phyloP scores from a whole-genome alignment of 2,888 invertebrate genomes.

The Clivina fossor region DNA sequence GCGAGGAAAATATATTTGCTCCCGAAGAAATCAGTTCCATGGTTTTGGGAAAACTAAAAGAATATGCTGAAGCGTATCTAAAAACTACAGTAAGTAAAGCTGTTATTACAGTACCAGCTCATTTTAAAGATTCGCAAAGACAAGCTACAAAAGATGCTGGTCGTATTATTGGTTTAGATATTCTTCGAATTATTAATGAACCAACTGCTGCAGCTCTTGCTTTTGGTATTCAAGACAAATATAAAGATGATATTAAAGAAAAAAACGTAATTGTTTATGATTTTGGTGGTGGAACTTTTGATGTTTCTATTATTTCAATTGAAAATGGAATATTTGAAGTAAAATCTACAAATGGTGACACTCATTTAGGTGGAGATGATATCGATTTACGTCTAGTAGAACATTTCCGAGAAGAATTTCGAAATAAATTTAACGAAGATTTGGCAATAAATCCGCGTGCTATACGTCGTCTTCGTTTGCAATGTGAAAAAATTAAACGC shows the following conservation, averaged over 20 bases:
- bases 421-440: slow-evolving; percentile 29
- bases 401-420: slow-evolving; percentile 32
- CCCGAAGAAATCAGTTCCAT: slow-evolving; percentile 40
- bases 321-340: slow-evolving; percentile 36
- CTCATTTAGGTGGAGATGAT: slow-evolving; percentile 44
- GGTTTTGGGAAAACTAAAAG: slow-evolving; percentile 38
- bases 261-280: slow-evolving; percentile 41
- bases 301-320: slow-evolving; percentile 40
- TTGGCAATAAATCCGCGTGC: slow-evolving; percentile 26
- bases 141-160: slow-evolving; percentile 43
- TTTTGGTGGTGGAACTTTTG: slow-evolving; percentile 44
- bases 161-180: slow-evolving; percentile 40
- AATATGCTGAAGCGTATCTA: slow-evolving; percentile 34
- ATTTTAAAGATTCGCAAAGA: slow-evolving; percentile 42
- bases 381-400: slow-evolving; percentile 38
- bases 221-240: slow-evolving; percentile 36
- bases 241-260: slow-evolving; percentile 24
- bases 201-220: slow-evolving; percentile 43
- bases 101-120: slow-evolving; percentile 45
- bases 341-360: slow-evolving; percentile 41
- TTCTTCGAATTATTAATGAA: slow-evolving; percentile 40
- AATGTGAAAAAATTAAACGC: slow-evolving; percentile 40
- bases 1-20: slow-evolving; percentile 26
- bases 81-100: slow-evolving; percentile 38
- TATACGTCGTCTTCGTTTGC: slow-evolving; percentile 36